A percentile compares a stretch with the other conserved stretches of the same genome.
Evolutionary conservation across 2,797 vertebrate species (phyloP).

Genomic region (Australoheros facetus): DNA sequence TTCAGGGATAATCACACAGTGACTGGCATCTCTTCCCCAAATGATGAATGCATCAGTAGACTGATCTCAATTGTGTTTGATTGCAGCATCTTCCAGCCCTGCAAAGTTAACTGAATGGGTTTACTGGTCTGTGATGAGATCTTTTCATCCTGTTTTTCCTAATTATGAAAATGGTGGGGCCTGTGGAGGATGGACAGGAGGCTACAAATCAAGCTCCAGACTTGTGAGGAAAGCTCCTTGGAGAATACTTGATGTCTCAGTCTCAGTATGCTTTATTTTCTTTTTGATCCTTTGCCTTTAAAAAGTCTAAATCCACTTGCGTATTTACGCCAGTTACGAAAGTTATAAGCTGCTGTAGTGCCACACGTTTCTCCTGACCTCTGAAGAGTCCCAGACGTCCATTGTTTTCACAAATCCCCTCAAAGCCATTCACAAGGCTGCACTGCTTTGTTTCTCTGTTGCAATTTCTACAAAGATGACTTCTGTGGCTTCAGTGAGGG

Average conservation of each 20-base stretch:
- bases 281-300: constrained; percentile 5
- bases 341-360: constrained; percentile 15
- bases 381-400: constrained; percentile 42
- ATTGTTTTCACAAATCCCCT: constrained; percentile 63
- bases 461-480: background rate
- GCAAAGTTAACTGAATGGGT: constrained; percentile 72
- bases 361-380: constrained; percentile 35
- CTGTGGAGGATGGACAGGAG: constrained; percentile 20
- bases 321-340: constrained; percentile 18
- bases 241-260: background rate
- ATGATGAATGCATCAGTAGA: constrained; percentile 52
- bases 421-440: constrained; percentile 39
- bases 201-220: constrained; percentile 9
- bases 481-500: background rate
- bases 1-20: constrained; percentile 32
- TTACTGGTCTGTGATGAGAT: constrained; percentile 76
- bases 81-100: constrained; percentile 61
- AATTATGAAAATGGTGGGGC: constrained; percentile 52
- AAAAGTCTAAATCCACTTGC: constrained; percentile 35
- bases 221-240: constrained; percentile 3
- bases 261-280: background rate
- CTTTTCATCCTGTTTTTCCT: constrained; percentile 56
- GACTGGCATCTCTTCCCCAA: constrained; percentile 28
- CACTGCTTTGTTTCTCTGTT: constrained; percentile 20
- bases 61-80: constrained; percentile 77